Base-by-base conservation (phyloP, 2,888 invertebrate genomes). In the Dryobota labecula region DNA sequence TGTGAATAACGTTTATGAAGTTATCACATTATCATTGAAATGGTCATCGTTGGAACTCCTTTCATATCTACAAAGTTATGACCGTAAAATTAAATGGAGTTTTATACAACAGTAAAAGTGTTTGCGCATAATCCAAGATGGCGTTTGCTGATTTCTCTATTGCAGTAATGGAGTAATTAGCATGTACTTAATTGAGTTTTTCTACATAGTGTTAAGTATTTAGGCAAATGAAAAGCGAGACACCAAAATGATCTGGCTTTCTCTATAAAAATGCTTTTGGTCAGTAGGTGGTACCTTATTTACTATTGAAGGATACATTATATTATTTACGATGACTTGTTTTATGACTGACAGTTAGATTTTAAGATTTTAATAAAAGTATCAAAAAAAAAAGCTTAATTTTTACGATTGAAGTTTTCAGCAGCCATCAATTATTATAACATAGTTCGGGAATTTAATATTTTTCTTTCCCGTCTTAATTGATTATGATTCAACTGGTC, bases 81-180 rank as follows among this genome's bases (percentile, higher is more conserved):
- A 83, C 74, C 68, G 62, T 83, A 63, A 69, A 79, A 63, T 66
- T 58, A 58, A 80, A 69, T 62, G 27, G 24, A 43, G 47, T 65
- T 78, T 56, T 66, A 61, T 47, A 80, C 43, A 73, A 56, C 36
- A 68, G 73, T 61, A 82, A 79, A 67, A 73, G 67, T 78, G 57
- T 58, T 62, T 43, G 51, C 24, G 36, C 24, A 38, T 58, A 47
- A 58, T 65, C n/a, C 33, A 51, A 54, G 49, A 76, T 80, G 38
- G 51, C 45, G 45, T 15, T 2, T 2, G 11, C 41, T 54, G 36
- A 41, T 77, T 57, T 58, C 54, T 71, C 15, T 60, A 66, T 30
- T 62, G 15, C 76, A 63, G 20, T 58, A 64, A 57, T 61, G 49
- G 53, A 30, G 33, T 62, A 15, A 63, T 82, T 70, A 47, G 41